Evolutionary conservation across 2,888 invertebrate species (phyloP), one percentile per base, ranked within the genome.

Genomic region (Eupelmus urozonus): DNA sequence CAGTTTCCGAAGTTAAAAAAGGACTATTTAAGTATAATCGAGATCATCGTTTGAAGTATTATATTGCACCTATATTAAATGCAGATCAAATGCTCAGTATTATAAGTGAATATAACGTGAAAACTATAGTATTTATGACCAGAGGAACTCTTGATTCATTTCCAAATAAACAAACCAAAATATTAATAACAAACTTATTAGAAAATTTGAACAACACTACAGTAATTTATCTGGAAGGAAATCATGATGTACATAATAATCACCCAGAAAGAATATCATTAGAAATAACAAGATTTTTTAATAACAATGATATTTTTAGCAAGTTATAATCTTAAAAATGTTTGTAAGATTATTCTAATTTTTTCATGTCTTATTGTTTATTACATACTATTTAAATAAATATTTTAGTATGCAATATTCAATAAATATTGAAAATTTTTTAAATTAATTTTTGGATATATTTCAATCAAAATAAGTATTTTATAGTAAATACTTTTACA

Each of bases 201-300:
- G 3, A 51, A 79, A 7, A n/a, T n/a, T 45, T 5, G 62, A 1
- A 66, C 53, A n/a, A 29, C 20, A 18, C 77, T 23, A 2, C 63
- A 7, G 0, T 75, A n/a, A 76, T 85, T 82, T 0, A 89, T 0
- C 91, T 93, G 0, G 87, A 90, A 0, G 94, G 94, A 0, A 89
- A 90, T 49, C 94, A 94, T 81, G 93, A 94, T 82, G 91, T 93
- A 0, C 94, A 94, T 84, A 91, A 92, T 57, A 92, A 91, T 3
- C 84, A 91, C 81, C 93, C 94, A 0, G 92, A 92, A 78, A 84
- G 86, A 16, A 88, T 94, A 3, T 90, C 90, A 84, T 91, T 92
- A 0, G 83, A 90, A 72, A 90, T 92, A 0, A 89, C 89, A 23
- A 89, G 90, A 82, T 93, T 93, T 51, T 91, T 93, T 0, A 66